Percentiles rank a stretch among this genome's conserved stretches.
phyloP scores from a whole-genome alignment of 1,140 invertebrate genomes.

The Penaeus vannamei region DNA sequence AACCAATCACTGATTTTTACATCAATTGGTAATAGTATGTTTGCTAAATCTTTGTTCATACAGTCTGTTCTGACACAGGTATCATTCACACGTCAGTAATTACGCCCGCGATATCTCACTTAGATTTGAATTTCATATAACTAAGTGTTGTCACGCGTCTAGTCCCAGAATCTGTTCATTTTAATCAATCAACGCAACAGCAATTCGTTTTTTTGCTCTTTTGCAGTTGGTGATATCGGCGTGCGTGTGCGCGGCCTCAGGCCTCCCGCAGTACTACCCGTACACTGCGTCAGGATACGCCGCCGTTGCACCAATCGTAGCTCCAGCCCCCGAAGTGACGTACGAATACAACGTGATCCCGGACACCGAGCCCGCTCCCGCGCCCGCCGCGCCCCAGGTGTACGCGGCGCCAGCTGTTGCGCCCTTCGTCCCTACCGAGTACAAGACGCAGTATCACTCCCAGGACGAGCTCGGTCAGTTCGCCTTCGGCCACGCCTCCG shows the following conservation, averaged over 20 bases:
- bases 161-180: too few relatives aligned
- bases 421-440: conserved; percentile 18
- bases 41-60: too few relatives aligned
- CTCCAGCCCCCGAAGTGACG: conserved; percentile 7
- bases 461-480: conserved; percentile 74
- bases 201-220: too few relatives aligned
- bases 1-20: too few relatives aligned
- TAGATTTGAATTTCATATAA: too few relatives aligned
- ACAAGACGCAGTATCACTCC: conserved; percentile 74
- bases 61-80: too few relatives aligned
- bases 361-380: conserved; percentile 23
- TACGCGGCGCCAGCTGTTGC: conserved; percentile 14
- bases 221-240: conserved; percentile 46
- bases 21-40: too few relatives aligned
- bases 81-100: too few relatives aligned
- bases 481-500: conserved; percentile 65
- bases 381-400: neutral
- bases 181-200: too few relatives aligned
- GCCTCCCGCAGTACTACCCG: conserved; percentile 36
- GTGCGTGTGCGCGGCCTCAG: conserved; percentile 22
- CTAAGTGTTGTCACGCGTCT: too few relatives aligned
- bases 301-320: conserved; percentile 14
- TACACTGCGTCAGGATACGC: neutral
- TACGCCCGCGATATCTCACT: too few relatives aligned
- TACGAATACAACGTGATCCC: conserved; percentile 38